Conservation (phyloP, 1,140 invertebrate genomes). For the Dendrolimus kikuchii region DNA sequence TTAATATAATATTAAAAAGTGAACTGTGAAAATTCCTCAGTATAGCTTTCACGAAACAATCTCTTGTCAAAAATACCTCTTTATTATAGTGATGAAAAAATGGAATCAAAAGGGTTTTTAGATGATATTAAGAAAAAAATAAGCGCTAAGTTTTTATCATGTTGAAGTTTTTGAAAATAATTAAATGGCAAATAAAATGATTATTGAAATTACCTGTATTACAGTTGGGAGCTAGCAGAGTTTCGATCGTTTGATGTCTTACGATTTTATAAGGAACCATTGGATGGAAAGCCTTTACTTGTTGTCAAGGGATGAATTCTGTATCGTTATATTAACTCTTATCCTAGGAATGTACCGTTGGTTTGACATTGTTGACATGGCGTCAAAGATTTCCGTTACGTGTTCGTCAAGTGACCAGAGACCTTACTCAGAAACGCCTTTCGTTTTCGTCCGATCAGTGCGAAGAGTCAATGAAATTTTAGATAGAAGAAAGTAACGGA, state of each 20-base stretch:
- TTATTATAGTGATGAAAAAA: conserved; percentile 56
- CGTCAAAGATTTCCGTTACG: too few species aligned
- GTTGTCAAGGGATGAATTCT: too few species aligned
- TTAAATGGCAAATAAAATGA: conserved; percentile 22
- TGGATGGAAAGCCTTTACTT: neutral
- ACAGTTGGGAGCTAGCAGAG: conserved; percentile 29
- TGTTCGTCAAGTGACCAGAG: too few species aligned
- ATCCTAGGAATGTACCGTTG: too few species aligned
- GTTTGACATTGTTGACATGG: too few species aligned
- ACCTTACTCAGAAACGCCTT: too few species aligned
- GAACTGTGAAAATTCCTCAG: conserved; percentile 37
- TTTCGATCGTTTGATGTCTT: conserved; percentile 19
- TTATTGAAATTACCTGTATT: conserved; percentile 63
- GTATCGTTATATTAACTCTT: too few species aligned
- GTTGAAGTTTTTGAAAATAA: conserved; percentile 65
- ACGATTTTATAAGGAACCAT: conserved; percentile 25
- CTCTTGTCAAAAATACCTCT: conserved; percentile 66
- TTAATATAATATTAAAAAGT: conserved; percentile 17
- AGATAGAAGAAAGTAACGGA: too few species aligned
- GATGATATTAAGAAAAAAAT: conserved; percentile 52
- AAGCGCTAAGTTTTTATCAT: conserved; percentile 62
- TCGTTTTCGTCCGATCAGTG: too few species aligned
- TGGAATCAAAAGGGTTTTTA: conserved; percentile 61
- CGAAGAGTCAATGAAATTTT: too few species aligned
- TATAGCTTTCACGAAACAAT: conserved; percentile 19